Evolutionary conservation across 2,888 invertebrate genomes (phyloP), one percentile per base, ranked within the genome.

Genomic region (Bembecia ichneumoniformis): DNA sequence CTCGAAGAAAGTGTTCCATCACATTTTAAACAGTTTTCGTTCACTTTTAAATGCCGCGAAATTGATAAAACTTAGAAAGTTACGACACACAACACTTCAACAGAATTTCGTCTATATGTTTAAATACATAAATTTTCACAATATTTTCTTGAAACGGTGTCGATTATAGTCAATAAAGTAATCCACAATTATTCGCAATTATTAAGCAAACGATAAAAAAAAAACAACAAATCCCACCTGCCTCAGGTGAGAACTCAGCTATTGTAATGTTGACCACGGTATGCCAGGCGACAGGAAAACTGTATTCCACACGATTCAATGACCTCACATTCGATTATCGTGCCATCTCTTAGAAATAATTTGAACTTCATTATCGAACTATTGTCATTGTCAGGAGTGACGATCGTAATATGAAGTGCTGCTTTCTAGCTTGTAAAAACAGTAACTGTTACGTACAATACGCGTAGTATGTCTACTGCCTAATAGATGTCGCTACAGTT

Each of bases 21-120:
- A 83, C 82, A 86, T 86, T 80, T 75, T 81, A 55, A 60, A 63
- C 61, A 64, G 68, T 70, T 70, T 69, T 58, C 60, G 64, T 65
- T 63, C 66, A 65, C 46, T 66, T 47, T 66, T 66, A 63, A 64
- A 57, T 64, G 71, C 70, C 73, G 71, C 74, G 69, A 79, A 78
- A 74, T 77, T 76, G 71, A 72, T 76, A 73, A 69, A 59, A 60
- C 66, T 16, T 74, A 71, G 82, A 82, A 82, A 82, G 82, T 80
- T 77, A 60, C 59, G 3, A 49, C 35, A 40, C 40, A 13, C 40
- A 40, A 28, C 13, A 40, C 14, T 40, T 40, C 4, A 40, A n/a
- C n/a, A 14, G 4, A 13, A 13, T 40, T 13, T 5, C 40, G 14
- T 14, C 5, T 28, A 9, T 28, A 28, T 2, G 28, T 28, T 28